These are phyloP conservation scores for Carassius gibelio DNA, from an alignment of 2,113 vertebrate species.

Conservation along the genomic window DNA sequence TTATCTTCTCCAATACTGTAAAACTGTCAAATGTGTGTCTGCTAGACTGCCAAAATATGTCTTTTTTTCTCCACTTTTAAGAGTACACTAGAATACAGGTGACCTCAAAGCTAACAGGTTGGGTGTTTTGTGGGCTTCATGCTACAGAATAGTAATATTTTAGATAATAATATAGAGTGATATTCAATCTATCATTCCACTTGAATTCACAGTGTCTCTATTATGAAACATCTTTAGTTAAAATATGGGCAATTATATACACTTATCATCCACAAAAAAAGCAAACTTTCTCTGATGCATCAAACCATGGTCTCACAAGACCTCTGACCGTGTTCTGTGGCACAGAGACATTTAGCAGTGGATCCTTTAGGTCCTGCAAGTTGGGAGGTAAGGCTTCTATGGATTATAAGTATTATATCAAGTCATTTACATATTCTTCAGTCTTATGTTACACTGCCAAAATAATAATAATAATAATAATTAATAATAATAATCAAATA, in stretches of 20 bases:
- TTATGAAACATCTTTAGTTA: neutral
- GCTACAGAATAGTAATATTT: neutral
- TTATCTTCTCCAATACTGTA: neutral
- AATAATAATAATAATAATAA: too few relatives aligned
- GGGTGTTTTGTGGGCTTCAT: neutral
- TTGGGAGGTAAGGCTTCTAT: neutral
- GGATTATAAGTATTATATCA: neutral
- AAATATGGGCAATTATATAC: neutral
- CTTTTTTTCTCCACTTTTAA: neutral
- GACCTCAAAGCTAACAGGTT: neutral
- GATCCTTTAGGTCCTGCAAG: too few relatives aligned
- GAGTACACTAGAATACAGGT: neutral
- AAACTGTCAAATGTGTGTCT: neutral
- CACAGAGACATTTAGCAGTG: too few relatives aligned
- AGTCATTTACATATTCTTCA: neutral
- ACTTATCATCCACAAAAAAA: neutral
- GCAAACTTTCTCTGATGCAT: too few relatives aligned
- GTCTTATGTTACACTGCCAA: neutral
- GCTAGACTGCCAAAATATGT: neutral
- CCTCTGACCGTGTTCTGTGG: too few relatives aligned
- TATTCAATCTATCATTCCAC: neutral
- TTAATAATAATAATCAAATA: too few relatives aligned
- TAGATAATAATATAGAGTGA: neutral
- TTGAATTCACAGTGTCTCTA: neutral
- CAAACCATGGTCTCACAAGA: neutral